Conservation (phyloP, 1,140 invertebrate species). For the Nephila pilipes region DNA sequence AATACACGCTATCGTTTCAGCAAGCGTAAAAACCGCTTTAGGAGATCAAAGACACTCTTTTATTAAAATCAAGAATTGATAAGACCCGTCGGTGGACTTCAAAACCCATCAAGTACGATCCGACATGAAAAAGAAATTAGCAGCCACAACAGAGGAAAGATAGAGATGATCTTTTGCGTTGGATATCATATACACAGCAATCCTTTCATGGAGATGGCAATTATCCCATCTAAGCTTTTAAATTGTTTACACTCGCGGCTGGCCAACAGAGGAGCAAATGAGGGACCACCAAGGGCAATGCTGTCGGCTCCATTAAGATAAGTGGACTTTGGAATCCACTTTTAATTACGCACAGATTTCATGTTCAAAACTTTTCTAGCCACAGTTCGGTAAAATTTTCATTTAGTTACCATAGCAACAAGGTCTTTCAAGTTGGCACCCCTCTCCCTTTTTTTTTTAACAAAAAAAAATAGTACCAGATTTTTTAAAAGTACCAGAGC, state of each 20-base stretch:
- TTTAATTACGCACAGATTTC: not conserved
- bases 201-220: not conserved
- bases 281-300: not conserved
- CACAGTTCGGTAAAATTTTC: not conserved
- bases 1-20: not conserved
- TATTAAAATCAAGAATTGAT: not conserved
- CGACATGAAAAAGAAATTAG: not conserved
- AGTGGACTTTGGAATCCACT: not conserved
- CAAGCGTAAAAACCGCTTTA: not conserved
- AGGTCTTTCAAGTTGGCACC: not conserved
- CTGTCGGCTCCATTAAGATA: not conserved
- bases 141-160: not conserved
- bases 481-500: too few relatives aligned
- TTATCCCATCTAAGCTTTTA: not conserved
- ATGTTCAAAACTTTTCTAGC: not conserved
- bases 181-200: constrained; percentile 19
- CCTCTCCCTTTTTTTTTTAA: too few relatives aligned
- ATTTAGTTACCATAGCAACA: not conserved
- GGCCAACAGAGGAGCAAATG: not conserved
- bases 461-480: too few relatives aligned
- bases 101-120: not conserved
- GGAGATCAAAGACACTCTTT: not conserved
- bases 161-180: not conserved
- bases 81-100: not conserved
- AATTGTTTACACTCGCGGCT: constrained; percentile 14